phyloP scores from a whole-genome alignment of 2,888 invertebrate genomes.

The Coelopa pilipes region DNA sequence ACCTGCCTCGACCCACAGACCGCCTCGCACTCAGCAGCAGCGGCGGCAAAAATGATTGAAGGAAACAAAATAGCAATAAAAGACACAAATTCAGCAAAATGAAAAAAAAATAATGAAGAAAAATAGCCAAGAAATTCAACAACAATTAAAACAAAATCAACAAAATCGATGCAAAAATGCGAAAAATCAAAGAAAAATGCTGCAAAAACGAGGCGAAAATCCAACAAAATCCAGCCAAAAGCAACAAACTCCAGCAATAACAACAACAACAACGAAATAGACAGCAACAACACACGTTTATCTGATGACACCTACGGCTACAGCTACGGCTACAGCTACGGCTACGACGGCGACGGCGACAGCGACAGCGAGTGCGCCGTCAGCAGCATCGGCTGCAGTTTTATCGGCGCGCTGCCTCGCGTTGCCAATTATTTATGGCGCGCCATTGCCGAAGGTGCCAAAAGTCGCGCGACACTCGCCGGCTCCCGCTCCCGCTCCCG shows the following conservation, averaged over 20 bases:
- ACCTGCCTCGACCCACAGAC: background rate
- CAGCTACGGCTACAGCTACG: too few species aligned
- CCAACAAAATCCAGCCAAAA: too few species aligned
- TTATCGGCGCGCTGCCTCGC: background rate
- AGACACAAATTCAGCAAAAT: too few species aligned
- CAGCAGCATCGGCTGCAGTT: constrained; percentile 8
- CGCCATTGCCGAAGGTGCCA: constrained; percentile 27
- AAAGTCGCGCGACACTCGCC: constrained; percentile 19
- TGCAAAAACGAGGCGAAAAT: too few species aligned
- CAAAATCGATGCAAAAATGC: too few species aligned
- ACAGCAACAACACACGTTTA: background rate
- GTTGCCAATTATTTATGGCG: constrained; percentile 32
- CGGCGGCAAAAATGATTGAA: too few species aligned
- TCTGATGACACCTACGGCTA: constrained; percentile 29
- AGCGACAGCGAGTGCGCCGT: too few species aligned
- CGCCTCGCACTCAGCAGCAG: background rate
- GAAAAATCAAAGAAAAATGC: too few species aligned
- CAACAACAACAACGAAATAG: background rate
- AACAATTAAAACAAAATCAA: too few species aligned
- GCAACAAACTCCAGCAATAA: background rate
- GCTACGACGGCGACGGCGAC: background rate
- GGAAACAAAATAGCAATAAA: too few species aligned
- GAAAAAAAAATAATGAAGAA: too few species aligned
- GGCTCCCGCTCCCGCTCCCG: background rate
- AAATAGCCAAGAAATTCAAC: too few species aligned